These are phyloP conservation scores for Tinamus guttatus DNA, from an alignment of 2,113 vertebrate species.

Conservation along the genomic window DNA sequence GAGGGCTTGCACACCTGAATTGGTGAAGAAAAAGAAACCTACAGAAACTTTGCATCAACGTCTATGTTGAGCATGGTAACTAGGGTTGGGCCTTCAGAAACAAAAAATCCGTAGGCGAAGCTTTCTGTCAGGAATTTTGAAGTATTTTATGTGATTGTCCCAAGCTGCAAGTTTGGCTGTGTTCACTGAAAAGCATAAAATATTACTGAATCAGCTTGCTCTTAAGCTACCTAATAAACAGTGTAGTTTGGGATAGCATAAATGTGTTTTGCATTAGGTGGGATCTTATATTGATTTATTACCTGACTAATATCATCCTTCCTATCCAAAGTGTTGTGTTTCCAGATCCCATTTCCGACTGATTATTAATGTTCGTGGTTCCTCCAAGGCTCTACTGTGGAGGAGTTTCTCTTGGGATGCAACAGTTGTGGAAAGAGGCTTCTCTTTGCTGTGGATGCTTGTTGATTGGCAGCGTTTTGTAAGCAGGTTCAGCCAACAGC, in stretches of 20 bases:
- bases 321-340: conserved; percentile 24
- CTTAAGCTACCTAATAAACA: conserved; percentile 1
- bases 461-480: conserved; percentile 19
- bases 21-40: conserved; percentile 23
- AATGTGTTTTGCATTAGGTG: conserved; percentile 62
- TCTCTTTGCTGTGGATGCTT: background rate
- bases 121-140: conserved; percentile 28
- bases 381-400: background rate
- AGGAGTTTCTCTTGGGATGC: conserved; percentile 1
- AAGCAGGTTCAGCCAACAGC: conserved; percentile 19
- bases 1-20: background rate
- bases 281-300: conserved; percentile 53
- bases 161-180: conserved; percentile 34
- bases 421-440: background rate
- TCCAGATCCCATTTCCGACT: conserved; percentile 24
- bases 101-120: background rate
- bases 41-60: background rate
- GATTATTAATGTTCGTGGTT: conserved; percentile 10
- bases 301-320: conserved; percentile 52
- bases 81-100: background rate
- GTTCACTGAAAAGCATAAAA: conserved; percentile 56
- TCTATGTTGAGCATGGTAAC: background rate
- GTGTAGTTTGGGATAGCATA: conserved; percentile 24
- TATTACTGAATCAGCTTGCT: conserved; percentile 47
- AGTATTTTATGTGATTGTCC: conserved; percentile 22